Evolutionary conservation across 2,888 invertebrate species (phyloP), one percentile per base, ranked within the genome.

Genomic region (Mimachlamys varia): DNA sequence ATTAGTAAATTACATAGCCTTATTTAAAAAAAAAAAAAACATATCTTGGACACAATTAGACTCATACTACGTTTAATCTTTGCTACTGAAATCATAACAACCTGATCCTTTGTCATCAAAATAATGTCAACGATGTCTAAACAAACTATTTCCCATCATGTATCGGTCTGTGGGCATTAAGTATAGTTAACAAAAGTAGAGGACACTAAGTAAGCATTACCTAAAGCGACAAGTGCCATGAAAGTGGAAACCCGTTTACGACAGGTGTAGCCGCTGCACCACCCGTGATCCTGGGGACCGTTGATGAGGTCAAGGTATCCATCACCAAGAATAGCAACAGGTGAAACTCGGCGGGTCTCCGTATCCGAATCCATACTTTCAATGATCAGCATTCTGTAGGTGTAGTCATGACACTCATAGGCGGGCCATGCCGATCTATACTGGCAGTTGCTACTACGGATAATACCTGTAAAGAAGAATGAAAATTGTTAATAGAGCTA

Each of bases 241-340:
- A 96, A 96, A 4, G 95, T 95, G 0, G 96, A 96, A 7, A 96
- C 89, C n/a, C 96, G 92, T 91, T 96, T 95, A 88, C 94, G 95
- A 91, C 96, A 96, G 0, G 96, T 96, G 91, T 96, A 96, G 0
- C 96, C 96, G 44, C 92, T 92, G 92, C 96, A 96, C 96, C 96
- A 96, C 49, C 96, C 96, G 89, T 96, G 96, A 92, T 96, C 96
- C 94, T 96, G 96, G 0, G 96, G 96, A 0, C 96, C 96, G 89
- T 96, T 96, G 33, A 96, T 93, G n/a, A 96, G 94, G 92, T 96
- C 96, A 19, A 96, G 38, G 89, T 94, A 94, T 1, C 93, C 93
- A 10, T 94, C 94, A 37, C 88, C 90, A 2, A 91, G 38, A 33
- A 94, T 55, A n/a, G 96, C 96, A 0, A 96, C 95, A 0, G 96